These are phyloP conservation scores for Marronus borbonicus DNA, from an alignment of 2,888 invertebrate species.

Conservation along the genomic window DNA sequence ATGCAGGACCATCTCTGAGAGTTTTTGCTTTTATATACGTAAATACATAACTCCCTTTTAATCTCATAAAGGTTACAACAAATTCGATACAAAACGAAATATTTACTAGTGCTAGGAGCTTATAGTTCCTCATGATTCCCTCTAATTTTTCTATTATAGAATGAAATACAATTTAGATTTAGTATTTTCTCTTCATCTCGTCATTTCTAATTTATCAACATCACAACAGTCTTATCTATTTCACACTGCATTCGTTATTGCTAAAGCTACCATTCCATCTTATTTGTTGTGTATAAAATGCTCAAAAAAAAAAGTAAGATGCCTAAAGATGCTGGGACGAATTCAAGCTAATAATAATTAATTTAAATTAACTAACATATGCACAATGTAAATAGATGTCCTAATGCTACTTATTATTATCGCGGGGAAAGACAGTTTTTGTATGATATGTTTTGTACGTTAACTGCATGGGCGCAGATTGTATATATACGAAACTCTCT, in stretches of 20 bases:
- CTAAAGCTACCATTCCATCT: not conserved
- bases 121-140: too few relatives aligned
- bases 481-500: too few relatives aligned
- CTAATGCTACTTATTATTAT: slow-evolving; percentile 26
- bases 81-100: too few relatives aligned
- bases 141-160: too few relatives aligned
- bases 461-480: slow-evolving; percentile 56
- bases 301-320: slow-evolving; percentile 46
- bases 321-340: slow-evolving; percentile 48
- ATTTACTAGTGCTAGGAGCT: too few relatives aligned
- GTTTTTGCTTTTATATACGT: too few relatives aligned
- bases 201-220: not conserved
- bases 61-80: too few relatives aligned
- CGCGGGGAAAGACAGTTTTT: slow-evolving; percentile 62
- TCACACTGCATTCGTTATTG: not conserved
- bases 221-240: not conserved
- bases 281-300: slow-evolving; percentile 45
- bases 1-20: not conserved
- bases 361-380: slow-evolving; percentile 25
- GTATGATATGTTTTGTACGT: slow-evolving; percentile 65
- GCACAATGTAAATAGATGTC: slow-evolving; percentile 55
- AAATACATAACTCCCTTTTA: too few relatives aligned
- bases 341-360: slow-evolving; percentile 42
- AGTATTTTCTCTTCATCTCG: too few relatives aligned
- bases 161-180: too few relatives aligned